A percentile compares a stretch with the other conserved stretches of the same genome.
Evolutionary conservation across 1,140 invertebrate genomes (phyloP).

Genomic region (Argopecten irradians): DNA sequence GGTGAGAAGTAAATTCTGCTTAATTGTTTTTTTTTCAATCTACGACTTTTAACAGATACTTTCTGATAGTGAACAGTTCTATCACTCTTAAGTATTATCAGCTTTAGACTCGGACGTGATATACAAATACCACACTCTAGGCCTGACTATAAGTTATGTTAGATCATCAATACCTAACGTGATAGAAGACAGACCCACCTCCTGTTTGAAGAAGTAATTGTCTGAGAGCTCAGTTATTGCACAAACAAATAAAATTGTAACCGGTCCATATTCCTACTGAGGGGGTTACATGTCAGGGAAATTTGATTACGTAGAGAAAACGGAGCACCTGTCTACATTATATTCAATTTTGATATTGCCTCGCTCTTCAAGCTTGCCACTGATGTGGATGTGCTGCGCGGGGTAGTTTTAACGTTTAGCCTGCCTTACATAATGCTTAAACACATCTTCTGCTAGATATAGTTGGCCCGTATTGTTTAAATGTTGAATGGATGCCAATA

Average conservation of each 20-base stretch:
- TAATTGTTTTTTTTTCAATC: too few relatives aligned
- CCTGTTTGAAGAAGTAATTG: background rate
- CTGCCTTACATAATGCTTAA: conserved; percentile 2
- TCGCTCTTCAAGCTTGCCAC: background rate
- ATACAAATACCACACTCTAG: background rate
- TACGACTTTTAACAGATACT: too few relatives aligned
- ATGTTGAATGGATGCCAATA: conserved; percentile 10
- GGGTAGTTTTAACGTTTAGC: background rate
- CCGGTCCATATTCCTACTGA: background rate
- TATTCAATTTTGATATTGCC: background rate
- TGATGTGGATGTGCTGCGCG: background rate
- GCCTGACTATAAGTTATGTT: background rate
- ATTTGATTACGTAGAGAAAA: background rate
- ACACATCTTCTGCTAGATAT: conserved; percentile 1
- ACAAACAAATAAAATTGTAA: background rate
- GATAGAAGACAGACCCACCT: background rate
- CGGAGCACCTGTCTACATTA: background rate
- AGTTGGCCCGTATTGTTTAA: background rate
- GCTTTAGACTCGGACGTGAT: too few relatives aligned
- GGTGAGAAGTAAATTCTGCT: too few relatives aligned
- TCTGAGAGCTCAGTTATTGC: background rate
- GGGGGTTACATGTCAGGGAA: background rate
- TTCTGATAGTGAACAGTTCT: too few relatives aligned
- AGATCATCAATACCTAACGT: background rate
- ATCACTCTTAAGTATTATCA: too few relatives aligned